These are phyloP conservation scores for Andrena hattorfiana DNA, from an alignment of 2,888 invertebrate genomes.

Conservation along the genomic window DNA sequence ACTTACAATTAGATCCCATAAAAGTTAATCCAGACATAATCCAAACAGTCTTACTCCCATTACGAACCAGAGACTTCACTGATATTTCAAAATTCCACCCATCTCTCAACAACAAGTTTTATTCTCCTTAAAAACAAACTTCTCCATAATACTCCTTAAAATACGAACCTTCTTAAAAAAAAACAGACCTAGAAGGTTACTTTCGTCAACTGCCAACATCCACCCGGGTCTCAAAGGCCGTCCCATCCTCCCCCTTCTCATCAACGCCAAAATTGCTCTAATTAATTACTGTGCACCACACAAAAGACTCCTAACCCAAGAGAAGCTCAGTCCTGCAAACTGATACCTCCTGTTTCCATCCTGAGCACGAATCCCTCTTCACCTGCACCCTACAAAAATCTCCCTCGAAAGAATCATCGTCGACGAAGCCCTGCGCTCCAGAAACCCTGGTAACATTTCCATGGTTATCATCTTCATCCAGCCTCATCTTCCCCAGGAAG, in stretches of 20 bases:
- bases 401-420: neutral
- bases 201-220: neutral
- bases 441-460: slow-evolving; percentile 22
- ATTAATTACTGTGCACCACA: slow-evolving; percentile 31
- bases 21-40: no score
- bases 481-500: slow-evolving; percentile 34
- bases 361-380: neutral
- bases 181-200: neutral
- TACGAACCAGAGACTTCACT: no score
- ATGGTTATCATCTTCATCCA: slow-evolving; percentile 52
- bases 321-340: slow-evolving; percentile 15
- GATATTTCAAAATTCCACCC: no score
- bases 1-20: no score
- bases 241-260: neutral
- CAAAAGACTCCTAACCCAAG: neutral
- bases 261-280: slow-evolving; percentile 31
- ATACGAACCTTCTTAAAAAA: neutral
- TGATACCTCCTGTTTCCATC: neutral
- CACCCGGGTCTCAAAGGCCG: neutral
- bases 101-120: no score
- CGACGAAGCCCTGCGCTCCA: neutral
- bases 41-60: no score
- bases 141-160: neutral
- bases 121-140: no score
- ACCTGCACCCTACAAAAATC: slow-evolving; percentile 6